Percentiles rank a stretch among this genome's conserved stretches.
These are phyloP conservation scores for Cotesia glomerata DNA, from an alignment of 1,140 invertebrate genomes.

Conservation along the genomic window DNA sequence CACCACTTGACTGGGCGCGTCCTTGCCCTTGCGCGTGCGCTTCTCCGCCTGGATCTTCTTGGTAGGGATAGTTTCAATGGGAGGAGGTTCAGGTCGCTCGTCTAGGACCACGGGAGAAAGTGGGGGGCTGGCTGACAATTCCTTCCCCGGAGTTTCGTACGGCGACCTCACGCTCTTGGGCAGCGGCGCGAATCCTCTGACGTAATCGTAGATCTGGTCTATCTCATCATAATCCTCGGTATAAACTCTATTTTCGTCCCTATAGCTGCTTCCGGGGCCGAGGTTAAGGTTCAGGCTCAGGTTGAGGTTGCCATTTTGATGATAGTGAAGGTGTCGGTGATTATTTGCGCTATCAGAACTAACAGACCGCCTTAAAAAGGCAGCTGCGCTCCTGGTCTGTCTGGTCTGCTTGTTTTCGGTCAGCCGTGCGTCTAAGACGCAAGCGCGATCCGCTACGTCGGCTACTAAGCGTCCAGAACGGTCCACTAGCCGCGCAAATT, in stretches of 20 bases:
- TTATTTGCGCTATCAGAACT: conserved; percentile 41
- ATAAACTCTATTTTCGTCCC: conserved; percentile 65
- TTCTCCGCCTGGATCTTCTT: conserved; percentile 80
- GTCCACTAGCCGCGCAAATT: conserved; percentile 81
- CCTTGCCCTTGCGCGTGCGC: conserved; percentile 67
- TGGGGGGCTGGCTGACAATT: conserved; percentile 43
- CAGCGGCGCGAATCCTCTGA: conserved; percentile 87
- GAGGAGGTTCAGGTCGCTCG: conserved; percentile 83
- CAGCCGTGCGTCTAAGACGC: conserved; percentile 77
- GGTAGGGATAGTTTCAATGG: conserved; percentile 88
- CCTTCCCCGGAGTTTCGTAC: conserved; percentile 60
- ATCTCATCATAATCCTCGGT: conserved; percentile 93
- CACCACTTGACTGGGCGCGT: conserved; percentile 45
- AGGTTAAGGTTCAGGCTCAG: conserved; percentile 39
- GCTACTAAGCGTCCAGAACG: conserved; percentile 78
- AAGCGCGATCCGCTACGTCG: conserved; percentile 82
- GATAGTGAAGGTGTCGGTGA: conserved; percentile 48
- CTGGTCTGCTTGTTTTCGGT: conserved; percentile 69
- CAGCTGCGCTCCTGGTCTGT: conserved; percentile 49
- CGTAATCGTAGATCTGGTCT: conserved; percentile 96
- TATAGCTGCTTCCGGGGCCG: conserved; percentile 41
- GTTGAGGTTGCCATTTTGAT: conserved; percentile 45
- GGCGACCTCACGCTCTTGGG: conserved; percentile 80
- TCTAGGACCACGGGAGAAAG: conserved; percentile 60
- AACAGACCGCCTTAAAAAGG: conserved; percentile 67